A percentile compares a stretch with the other conserved stretches of the same genome.
Evolutionary conservation across 2,113 vertebrate species (phyloP).

Genomic region (Gila orcuttii): DNA sequence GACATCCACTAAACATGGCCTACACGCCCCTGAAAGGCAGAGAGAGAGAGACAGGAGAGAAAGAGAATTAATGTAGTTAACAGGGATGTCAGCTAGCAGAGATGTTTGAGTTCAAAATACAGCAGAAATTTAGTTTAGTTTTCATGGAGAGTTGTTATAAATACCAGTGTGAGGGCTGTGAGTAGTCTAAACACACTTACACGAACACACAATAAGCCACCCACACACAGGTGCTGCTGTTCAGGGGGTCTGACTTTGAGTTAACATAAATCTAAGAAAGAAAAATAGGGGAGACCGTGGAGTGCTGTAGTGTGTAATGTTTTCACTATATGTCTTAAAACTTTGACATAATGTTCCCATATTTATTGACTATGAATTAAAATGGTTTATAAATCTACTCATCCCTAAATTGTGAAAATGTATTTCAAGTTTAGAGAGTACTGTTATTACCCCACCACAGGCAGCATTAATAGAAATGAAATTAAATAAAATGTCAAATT

Average conservation of each 20-base stretch:
- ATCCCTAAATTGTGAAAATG: not conserved
- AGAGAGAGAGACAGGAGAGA: not conserved
- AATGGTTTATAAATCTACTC: not conserved
- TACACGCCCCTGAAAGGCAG: constrained; percentile 81
- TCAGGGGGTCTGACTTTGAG: not conserved
- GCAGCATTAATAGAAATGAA: not conserved
- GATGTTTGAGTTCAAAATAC: constrained; percentile 9
- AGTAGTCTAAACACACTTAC: constrained; percentile 10
- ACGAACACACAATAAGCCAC: constrained; percentile 24
- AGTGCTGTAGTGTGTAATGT: not conserved
- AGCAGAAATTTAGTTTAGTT: not conserved
- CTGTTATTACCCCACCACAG: not conserved
- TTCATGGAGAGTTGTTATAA: not conserved
- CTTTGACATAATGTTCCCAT: not conserved
- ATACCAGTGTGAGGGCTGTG: constrained; percentile 11
- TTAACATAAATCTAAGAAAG: not conserved
- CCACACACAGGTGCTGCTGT: constrained; percentile 11
- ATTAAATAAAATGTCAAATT: too few species aligned
- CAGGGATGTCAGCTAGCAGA: not conserved
- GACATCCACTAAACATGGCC: constrained; percentile 92
- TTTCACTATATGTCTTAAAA: not conserved
- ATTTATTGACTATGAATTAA: not conserved
- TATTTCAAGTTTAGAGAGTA: not conserved
- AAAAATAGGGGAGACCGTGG: not conserved
- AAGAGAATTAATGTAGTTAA: not conserved